phyloP scores from a whole-genome alignment of 2,888 invertebrate genomes.

The Muschampia plurimacula region DNA sequence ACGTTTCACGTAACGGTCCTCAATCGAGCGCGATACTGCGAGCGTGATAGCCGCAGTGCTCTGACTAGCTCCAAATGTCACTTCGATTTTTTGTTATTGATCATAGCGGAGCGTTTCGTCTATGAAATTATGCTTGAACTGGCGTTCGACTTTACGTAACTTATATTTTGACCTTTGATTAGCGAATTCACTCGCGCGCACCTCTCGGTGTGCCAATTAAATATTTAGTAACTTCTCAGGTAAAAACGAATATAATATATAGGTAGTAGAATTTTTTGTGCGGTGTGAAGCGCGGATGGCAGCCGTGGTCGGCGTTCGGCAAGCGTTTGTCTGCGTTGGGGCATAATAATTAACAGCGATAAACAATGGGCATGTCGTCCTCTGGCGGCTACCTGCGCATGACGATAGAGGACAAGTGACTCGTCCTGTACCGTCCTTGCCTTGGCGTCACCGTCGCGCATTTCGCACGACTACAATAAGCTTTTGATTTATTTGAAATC shows the following conservation, averaged over 20 bases:
- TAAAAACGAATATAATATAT: constrained; percentile 54
- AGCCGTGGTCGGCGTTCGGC: constrained; percentile 56
- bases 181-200: constrained; percentile 8
- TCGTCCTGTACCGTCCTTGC: constrained; percentile 79
- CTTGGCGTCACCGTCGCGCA: constrained; percentile 58
- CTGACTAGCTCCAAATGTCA: constrained; percentile 60
- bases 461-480: constrained; percentile 56
- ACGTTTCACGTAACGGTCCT: constrained; percentile 85
- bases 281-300: constrained; percentile 56
- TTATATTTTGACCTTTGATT: constrained; percentile 32
- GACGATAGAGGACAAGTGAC: constrained; percentile 78
- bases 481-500: constrained; percentile 46
- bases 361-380: constrained; percentile 84
- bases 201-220: constrained; percentile 33
- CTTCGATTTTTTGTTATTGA: constrained; percentile 48
- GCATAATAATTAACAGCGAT: constrained; percentile 68
- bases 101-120: constrained; percentile 38
- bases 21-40: constrained; percentile 84
- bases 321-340: constrained; percentile 70
- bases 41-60: constrained; percentile 73
- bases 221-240: constrained; percentile 57
- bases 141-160: constrained; percentile 18
- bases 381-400: constrained; percentile 82
- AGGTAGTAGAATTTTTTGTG: constrained; percentile 67
- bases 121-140: constrained; percentile 20